Conservation (phyloP, 2,797 vertebrate genomes). For the Alectoris magna region DNA sequence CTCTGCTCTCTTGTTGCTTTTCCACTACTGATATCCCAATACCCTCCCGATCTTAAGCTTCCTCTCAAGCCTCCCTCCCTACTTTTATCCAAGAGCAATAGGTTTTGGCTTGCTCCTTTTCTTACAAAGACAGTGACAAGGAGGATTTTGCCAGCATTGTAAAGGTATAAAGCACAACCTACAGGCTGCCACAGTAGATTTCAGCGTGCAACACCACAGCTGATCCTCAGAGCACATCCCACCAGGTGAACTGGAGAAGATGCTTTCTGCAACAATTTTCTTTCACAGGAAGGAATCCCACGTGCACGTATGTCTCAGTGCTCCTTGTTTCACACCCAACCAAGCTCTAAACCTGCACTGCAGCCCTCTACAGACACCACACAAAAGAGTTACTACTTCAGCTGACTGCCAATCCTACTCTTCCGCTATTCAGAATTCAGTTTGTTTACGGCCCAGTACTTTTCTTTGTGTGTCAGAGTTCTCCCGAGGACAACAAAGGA, state of each 20-base stretch:
- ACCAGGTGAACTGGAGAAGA: neutral
- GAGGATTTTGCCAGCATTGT: neutral
- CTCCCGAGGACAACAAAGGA: neutral
- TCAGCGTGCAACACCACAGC: neutral
- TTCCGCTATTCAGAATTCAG: neutral
- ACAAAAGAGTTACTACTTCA: neutral
- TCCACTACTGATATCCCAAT: neutral
- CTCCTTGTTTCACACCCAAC: neutral
- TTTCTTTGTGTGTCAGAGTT: neutral
- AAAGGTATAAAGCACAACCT: neutral
- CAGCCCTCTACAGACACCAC: neutral
- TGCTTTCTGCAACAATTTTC: neutral
- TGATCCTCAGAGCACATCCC: neutral
- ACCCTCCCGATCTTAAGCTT: neutral
- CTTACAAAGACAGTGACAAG: neutral
- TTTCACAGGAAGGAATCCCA: neutral
- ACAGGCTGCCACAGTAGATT: neutral
- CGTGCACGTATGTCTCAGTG: accelerated
- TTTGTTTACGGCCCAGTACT: neutral
- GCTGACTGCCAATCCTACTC: neutral
- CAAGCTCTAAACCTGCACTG: neutral
- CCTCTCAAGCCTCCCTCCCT: neutral
- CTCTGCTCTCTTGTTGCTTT: neutral
- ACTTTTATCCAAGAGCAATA: neutral
- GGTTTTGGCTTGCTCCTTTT: neutral